These are phyloP conservation scores for Etheostoma cragini DNA, from an alignment of 2,113 vertebrate genomes.

Conservation along the genomic window DNA sequence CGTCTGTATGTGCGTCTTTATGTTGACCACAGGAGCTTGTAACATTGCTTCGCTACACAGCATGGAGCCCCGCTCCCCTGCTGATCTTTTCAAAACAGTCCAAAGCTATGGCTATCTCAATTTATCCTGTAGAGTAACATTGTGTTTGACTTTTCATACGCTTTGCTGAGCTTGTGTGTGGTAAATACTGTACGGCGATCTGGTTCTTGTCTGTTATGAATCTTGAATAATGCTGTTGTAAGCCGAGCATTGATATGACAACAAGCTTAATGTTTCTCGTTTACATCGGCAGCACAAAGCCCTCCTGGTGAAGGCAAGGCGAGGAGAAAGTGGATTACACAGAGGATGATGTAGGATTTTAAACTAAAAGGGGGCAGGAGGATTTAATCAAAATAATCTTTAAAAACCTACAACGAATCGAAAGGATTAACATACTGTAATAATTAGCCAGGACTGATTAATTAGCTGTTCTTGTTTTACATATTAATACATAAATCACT, in stretches of 20 bases:
- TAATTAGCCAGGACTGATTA: neutral
- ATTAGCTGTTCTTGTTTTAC: neutral
- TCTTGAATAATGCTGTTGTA: constrained; percentile 5
- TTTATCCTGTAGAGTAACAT: constrained; percentile 40
- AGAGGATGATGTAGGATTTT: constrained; percentile 14
- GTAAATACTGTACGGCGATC: constrained; percentile 19
- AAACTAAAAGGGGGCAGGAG: constrained; percentile 6
- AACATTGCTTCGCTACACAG: constrained; percentile 49
- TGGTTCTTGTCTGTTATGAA: constrained; percentile 35
- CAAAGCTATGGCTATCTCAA: constrained; percentile 20
- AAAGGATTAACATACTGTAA: neutral
- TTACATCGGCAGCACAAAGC: constrained; percentile 59
- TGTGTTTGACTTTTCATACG: constrained; percentile 42
- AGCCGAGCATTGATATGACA: constrained; percentile 15
- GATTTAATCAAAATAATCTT: neutral
- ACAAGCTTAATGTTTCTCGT: constrained; percentile 19
- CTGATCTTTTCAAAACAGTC: constrained; percentile 69
- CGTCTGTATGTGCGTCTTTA: neutral
- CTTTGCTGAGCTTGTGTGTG: constrained; percentile 18
- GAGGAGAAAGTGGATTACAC: constrained; percentile 66
- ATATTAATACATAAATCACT: neutral
- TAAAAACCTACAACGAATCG: neutral
- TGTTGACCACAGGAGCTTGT: constrained; percentile 49
- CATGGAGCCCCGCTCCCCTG: constrained; percentile 58
- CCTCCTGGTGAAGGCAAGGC: constrained; percentile 64